phyloP scores from a whole-genome alignment of 2,113 vertebrate genomes.

The Pituophis catenifer region DNA sequence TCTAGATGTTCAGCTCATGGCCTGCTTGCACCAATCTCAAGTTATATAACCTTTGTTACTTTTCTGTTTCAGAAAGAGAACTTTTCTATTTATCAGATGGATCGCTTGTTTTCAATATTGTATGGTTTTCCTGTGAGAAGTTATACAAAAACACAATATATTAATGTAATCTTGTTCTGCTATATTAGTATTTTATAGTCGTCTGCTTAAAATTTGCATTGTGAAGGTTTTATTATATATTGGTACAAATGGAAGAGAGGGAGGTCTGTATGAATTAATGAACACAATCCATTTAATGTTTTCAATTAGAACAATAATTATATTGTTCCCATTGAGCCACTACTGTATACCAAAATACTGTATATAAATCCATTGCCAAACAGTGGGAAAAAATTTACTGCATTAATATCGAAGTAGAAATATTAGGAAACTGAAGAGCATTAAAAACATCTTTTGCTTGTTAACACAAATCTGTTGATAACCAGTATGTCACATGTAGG shows the following conservation, averaged over 20 bases:
- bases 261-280: not conserved
- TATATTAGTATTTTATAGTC: not conserved
- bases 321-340: not conserved
- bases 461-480: not conserved
- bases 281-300: not conserved
- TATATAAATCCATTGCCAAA: not conserved
- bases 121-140: not conserved
- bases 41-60: not conserved
- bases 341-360: not conserved
- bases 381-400: not conserved
- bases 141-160: not conserved
- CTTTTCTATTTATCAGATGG: not conserved
- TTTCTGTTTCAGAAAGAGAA: not conserved
- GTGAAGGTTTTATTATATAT: not conserved
- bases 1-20: not conserved
- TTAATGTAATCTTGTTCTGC: not conserved
- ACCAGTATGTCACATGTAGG: not conserved
- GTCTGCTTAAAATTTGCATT: not conserved
- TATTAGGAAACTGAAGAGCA: not conserved
- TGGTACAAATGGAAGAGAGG: too few relatives aligned
- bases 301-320: not conserved
- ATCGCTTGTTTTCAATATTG: not conserved
- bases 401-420: not conserved
- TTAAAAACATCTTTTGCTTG: not conserved
- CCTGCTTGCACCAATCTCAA: not conserved